A percentile compares a stretch with the other conserved stretches of the same genome.
Evolutionary conservation across 1,140 invertebrate genomes (phyloP).

Genomic region (Ganaspis sp.): DNA sequence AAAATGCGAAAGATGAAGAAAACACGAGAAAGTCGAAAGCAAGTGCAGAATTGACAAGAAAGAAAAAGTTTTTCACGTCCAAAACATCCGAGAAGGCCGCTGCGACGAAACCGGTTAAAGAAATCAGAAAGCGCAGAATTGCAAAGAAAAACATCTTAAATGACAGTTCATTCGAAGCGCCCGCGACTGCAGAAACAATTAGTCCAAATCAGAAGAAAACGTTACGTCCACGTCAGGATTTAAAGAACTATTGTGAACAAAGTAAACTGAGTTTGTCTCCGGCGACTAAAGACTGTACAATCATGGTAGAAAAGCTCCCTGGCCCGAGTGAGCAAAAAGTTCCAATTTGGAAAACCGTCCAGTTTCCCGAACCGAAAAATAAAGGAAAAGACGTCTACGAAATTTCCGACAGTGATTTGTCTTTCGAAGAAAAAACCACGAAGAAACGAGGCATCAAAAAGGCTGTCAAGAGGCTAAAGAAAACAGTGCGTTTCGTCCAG

Average conservation of each 20-base stretch:
- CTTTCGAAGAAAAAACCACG: constrained; percentile 9
- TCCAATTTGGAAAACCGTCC: constrained; percentile 11
- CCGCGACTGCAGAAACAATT: neutral
- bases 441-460: neutral
- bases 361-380: neutral
- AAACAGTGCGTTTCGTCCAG: neutral
- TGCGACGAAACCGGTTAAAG: neutral
- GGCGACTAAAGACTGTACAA: neutral
- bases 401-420: constrained; percentile 2
- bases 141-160: neutral
- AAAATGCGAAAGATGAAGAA: neutral
- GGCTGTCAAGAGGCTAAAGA: neutral
- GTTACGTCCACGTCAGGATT: constrained; percentile 3
- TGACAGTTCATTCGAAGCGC: neutral
- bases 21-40: too few species aligned
- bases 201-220: neutral
- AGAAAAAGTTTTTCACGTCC: neutral
- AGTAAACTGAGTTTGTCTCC: neutral
- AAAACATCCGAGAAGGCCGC: neutral
- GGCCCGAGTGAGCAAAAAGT: neutral
- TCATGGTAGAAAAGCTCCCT: neutral
- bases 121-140: neutral
- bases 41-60: neutral
- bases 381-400: neutral
- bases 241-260: constrained; percentile 1